Evolutionary conservation across 2,113 vertebrate genomes (phyloP).

Genomic region (Corydoras sp.): DNA sequence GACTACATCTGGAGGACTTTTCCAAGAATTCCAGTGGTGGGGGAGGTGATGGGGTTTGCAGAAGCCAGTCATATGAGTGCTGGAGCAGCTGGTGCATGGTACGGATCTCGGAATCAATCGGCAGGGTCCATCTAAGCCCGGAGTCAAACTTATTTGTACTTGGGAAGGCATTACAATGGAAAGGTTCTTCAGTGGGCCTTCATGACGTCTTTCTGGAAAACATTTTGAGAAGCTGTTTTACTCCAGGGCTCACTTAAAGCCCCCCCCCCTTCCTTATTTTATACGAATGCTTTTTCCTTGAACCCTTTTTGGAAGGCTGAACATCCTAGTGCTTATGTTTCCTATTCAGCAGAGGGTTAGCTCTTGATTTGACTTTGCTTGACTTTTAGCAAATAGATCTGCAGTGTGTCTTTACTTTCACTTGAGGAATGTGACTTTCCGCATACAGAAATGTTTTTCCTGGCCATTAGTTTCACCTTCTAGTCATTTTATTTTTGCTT

Average conservation of each 20-base stretch:
- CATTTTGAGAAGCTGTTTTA: conserved; percentile 13
- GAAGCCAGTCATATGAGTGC: conserved; percentile 1
- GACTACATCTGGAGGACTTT: conserved; percentile 37
- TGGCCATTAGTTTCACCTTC: no score
- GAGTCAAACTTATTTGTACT: background rate
- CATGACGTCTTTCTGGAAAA: conserved; percentile 13
- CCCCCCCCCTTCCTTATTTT: no score
- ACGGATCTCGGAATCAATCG: background rate
- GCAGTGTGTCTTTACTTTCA: no score
- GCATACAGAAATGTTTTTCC: no score
- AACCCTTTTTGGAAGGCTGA: no score
- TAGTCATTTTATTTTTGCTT: no score
- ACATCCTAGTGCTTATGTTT: no score
- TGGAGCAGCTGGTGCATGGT: background rate
- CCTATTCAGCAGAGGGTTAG: no score
- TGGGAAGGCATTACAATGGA: background rate
- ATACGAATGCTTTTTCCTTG: no score
- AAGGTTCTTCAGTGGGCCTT: conserved; percentile 16
- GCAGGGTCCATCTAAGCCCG: background rate
- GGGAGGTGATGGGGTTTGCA: background rate
- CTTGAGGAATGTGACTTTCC: no score
- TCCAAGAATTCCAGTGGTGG: conserved; percentile 8
- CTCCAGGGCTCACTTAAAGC: conserved; percentile 20
- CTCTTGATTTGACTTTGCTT: no score
- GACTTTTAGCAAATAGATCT: no score